These are phyloP conservation scores for Porites rus DNA, from an alignment of 92 coral and sea anemone genomes.

Conservation along the genomic window DNA sequence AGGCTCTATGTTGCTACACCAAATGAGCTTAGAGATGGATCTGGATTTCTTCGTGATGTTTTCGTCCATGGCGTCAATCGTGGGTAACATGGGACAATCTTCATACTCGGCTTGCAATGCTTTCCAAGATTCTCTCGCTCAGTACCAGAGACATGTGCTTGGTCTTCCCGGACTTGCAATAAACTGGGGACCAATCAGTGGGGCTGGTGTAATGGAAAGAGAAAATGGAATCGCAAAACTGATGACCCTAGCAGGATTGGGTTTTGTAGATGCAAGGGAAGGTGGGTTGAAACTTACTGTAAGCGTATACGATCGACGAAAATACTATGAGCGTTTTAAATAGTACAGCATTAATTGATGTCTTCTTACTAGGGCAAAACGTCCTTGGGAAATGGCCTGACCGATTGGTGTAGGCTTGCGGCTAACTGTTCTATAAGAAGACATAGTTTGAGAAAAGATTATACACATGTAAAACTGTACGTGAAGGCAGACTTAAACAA, in stretches of 20 bases:
- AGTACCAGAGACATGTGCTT: constrained; percentile 75
- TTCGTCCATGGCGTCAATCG: constrained; percentile 78
- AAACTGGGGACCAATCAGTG: constrained; percentile 91
- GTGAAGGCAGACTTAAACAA: no score
- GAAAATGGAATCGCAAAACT: constrained; percentile 47
- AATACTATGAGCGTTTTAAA: background rate
- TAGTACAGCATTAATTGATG: no score
- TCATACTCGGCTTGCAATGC: constrained; percentile 84
- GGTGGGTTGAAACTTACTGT: background rate
- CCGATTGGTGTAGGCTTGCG: no score
- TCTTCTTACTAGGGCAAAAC: no score
- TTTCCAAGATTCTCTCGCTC: constrained; percentile 78
- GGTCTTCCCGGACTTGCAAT: constrained; percentile 85
- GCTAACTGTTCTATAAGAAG: no score
- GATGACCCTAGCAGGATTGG: constrained; percentile 61
- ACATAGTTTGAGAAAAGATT: no score
- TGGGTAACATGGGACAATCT: constrained; percentile 80
- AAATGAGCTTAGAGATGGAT: constrained; percentile 82
- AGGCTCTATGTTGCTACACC: constrained; percentile 83
- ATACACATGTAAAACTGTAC: no score
- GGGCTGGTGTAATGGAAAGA: constrained; percentile 80
- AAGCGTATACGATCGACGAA: background rate
- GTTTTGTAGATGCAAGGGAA: constrained; percentile 50
- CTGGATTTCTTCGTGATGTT: constrained; percentile 91
- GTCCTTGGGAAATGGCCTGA: no score